These are phyloP conservation scores for Aurelia aurita complex sp. Pacific DNA, from an alignment of 30 jellyfish, hydroid and myxozoan species.

Conservation along the genomic window DNA sequence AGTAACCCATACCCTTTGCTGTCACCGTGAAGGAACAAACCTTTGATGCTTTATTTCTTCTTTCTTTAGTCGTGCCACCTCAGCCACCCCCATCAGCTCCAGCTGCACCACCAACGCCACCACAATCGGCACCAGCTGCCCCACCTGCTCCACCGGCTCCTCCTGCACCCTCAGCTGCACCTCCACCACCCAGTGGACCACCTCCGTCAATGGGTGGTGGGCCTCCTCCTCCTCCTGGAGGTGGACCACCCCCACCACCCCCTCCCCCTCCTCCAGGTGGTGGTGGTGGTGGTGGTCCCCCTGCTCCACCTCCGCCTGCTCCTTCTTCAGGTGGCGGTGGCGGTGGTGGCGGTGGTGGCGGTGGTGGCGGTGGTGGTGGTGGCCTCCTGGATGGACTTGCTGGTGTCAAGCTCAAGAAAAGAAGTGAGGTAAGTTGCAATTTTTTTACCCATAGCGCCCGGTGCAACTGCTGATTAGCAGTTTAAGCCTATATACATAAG, in stretches of 20 bases:
- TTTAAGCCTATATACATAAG: too few species aligned
- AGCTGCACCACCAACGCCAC: constrained; percentile 48
- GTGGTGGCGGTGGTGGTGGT: constrained; percentile 86
- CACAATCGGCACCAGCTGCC: constrained; percentile 51
- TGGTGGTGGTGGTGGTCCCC: constrained; percentile 77
- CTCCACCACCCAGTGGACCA: constrained; percentile 74
- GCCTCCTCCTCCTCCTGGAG: constrained; percentile 73
- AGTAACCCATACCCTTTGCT: too few species aligned
- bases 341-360: constrained; percentile 58
- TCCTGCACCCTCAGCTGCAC: constrained; percentile 73
- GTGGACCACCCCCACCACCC: constrained; percentile 93
- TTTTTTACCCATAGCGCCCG: too few species aligned
- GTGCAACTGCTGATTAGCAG: too few species aligned
- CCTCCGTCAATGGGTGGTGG: constrained; percentile 57
- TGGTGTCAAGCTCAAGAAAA: constrained; percentile 65
- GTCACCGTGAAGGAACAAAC: too few species aligned
- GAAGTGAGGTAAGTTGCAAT: constrained; percentile 54
- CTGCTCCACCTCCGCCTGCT: constrained; percentile 84
- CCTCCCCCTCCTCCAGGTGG: constrained; percentile 79
- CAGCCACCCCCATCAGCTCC: constrained; percentile 59
- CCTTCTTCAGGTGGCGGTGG: constrained; percentile 61
- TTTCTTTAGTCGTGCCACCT: constrained; percentile 47
- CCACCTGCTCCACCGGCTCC: constrained; percentile 53
- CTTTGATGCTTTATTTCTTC: background rate
- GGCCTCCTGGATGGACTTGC: constrained; percentile 82